Conservation (phyloP, 2,888 invertebrate genomes). For the Folsomia candida region DNA sequence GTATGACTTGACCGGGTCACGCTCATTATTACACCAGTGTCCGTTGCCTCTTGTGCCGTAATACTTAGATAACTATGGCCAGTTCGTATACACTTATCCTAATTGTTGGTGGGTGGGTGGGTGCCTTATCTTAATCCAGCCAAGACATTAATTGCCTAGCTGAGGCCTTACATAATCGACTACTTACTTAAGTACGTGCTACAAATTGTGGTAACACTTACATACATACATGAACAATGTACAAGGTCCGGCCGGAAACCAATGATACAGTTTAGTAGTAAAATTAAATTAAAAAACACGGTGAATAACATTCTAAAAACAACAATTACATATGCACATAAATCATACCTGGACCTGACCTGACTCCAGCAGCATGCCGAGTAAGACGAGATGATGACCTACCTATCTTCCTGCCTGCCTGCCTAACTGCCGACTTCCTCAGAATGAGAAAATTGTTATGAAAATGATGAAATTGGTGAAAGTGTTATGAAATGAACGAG, state of each 20-base stretch:
- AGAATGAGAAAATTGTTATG: too few relatives aligned
- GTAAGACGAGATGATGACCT: background rate
- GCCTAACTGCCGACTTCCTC: too few relatives aligned
- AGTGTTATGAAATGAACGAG: background rate
- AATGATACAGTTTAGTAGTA: too few relatives aligned
- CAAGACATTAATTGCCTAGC: background rate
- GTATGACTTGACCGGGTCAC: too few relatives aligned
- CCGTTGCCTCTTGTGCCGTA: background rate
- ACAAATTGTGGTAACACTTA: too few relatives aligned
- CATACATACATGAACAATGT: too few relatives aligned
- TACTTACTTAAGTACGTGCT: too few relatives aligned
- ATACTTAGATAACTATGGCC: background rate
- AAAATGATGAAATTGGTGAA: too few relatives aligned
- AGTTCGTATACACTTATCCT: background rate
- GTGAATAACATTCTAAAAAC: background rate
- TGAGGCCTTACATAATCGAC: too few relatives aligned
- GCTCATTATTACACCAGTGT: background rate
- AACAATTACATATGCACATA: background rate
- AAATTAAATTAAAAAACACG: background rate
- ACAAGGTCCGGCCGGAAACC: background rate
- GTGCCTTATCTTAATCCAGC: background rate
- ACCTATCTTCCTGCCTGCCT: background rate
- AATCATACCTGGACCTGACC: conserved; percentile 1
- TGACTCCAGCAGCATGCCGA: background rate
- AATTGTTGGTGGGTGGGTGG: background rate